Percentiles rank a stretch among this genome's conserved stretches.
Evolutionary conservation across 2,888 invertebrate genomes (phyloP).

Genomic region (Yponomeuta plumbellus): DNA sequence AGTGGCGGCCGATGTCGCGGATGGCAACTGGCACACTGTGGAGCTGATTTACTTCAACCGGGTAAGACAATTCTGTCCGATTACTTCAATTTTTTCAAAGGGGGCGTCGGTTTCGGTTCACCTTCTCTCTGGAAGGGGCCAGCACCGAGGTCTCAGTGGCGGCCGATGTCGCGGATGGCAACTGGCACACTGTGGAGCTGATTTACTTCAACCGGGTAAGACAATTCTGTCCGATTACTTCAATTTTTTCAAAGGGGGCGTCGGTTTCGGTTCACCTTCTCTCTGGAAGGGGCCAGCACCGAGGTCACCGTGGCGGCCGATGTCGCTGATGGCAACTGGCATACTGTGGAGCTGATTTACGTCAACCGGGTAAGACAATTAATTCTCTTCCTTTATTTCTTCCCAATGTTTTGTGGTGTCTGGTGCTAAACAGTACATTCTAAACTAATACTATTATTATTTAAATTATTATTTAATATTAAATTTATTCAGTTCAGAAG

Average conservation of each 20-base stretch:
- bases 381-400: no score
- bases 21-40: slow-evolving; percentile 94
- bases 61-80: slow-evolving; percentile 50
- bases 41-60: slow-evolving; percentile 90
- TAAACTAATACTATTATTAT: no score
- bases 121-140: slow-evolving; percentile 90
- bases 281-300: slow-evolving; percentile 86
- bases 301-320: slow-evolving; percentile 81
- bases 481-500: no score
- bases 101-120: slow-evolving; percentile 83
- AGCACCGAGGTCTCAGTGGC: slow-evolving; percentile 82
- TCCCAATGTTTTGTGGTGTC: no score
- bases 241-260: not conserved
- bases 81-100: slow-evolving; percentile 17
- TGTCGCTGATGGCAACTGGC: slow-evolving; percentile 94
- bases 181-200: slow-evolving; percentile 92
- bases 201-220: slow-evolving; percentile 88
- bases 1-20: slow-evolving; percentile 84
- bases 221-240: slow-evolving; percentile 14
- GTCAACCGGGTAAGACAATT: slow-evolving; percentile 83
- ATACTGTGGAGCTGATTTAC: slow-evolving; percentile 88
- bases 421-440: no score
- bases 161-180: slow-evolving; percentile 88
- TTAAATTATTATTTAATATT: no score
- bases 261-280: slow-evolving; percentile 93